These are phyloP conservation scores for Vidua macroura DNA, from an alignment of 2,113 vertebrate species.

Conservation along the genomic window DNA sequence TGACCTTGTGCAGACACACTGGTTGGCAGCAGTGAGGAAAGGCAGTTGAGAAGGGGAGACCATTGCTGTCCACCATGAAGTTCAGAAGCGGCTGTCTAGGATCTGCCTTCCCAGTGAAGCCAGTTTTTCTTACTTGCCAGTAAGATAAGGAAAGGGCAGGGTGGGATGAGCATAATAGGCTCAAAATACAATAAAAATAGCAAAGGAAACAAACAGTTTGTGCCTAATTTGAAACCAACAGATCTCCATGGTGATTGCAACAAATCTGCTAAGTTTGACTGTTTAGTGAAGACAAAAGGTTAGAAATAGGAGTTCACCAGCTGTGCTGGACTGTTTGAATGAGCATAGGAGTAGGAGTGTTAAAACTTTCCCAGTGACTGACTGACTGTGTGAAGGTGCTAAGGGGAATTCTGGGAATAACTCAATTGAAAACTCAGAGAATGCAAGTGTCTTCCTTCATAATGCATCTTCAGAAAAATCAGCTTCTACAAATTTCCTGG, in stretches of 20 bases:
- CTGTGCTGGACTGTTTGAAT: neutral
- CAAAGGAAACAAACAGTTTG: constrained; percentile 46
- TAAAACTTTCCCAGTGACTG: neutral
- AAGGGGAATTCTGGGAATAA: neutral
- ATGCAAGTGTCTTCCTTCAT: neutral
- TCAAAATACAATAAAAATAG: constrained; percentile 44
- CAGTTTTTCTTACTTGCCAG: neutral
- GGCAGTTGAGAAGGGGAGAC: neutral
- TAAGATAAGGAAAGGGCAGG: neutral
- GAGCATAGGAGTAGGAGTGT: neutral
- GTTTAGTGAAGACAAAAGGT: constrained; percentile 15
- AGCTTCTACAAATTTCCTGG: neutral
- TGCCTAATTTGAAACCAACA: constrained; percentile 32
- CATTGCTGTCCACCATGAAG: rapidly evolving
- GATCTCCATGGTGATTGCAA: constrained; percentile 51
- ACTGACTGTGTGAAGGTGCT: neutral
- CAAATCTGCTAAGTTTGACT: neutral
- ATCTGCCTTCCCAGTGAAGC: neutral
- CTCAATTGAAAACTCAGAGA: neutral
- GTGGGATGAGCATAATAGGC: neutral
- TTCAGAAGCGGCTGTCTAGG: neutral
- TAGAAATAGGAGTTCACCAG: neutral
- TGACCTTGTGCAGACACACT: neutral
- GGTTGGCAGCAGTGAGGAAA: neutral
- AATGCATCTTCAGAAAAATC: neutral